These are phyloP conservation scores for Trachelus stipa DNA, from an alignment of 2,888 invertebrate genomes.

Conservation along the genomic window DNA sequence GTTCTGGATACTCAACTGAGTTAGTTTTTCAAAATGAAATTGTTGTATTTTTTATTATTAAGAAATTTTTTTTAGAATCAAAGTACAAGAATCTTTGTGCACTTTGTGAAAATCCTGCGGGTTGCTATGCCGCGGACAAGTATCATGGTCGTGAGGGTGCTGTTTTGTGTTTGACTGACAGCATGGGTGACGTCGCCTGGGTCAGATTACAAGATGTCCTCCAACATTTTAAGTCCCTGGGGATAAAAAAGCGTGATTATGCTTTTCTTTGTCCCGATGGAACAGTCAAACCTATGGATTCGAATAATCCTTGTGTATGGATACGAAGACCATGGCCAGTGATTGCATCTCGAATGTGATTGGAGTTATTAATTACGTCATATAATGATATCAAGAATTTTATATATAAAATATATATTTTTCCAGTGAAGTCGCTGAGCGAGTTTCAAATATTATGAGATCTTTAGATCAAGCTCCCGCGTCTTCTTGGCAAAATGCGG, in stretches of 20 bases:
- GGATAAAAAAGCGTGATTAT: constrained; percentile 64
- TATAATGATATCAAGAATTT: constrained; percentile 6
- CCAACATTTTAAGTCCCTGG: constrained; percentile 71
- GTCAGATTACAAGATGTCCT: constrained; percentile 78
- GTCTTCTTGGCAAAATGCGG: constrained; percentile 69
- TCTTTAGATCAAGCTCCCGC: constrained; percentile 59
- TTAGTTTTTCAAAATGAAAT: constrained; percentile 64
- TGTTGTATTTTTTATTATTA: constrained; percentile 21
- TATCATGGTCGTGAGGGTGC: constrained; percentile 89
- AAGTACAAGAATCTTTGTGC: constrained; percentile 80
- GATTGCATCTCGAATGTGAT: constrained; percentile 75
- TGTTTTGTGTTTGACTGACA: constrained; percentile 81
- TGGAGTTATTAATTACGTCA: neutral
- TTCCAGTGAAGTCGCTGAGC: constrained; percentile 66
- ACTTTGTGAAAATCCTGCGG: constrained; percentile 74
- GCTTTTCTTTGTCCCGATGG: constrained; percentile 84
- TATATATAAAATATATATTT: constrained; percentile 10
- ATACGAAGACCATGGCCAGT: constrained; percentile 83
- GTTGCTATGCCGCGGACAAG: constrained; percentile 77
- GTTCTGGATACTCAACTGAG: constrained; percentile 75
- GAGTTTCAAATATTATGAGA: constrained; percentile 68
- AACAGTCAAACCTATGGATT: constrained; percentile 71
- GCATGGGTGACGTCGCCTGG: constrained; percentile 86
- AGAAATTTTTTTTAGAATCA: constrained; percentile 64
- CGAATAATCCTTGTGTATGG: constrained; percentile 79